Evolutionary conservation across 2,888 invertebrate genomes (phyloP).

Genomic region (Sinodicranocentrus sp.): DNA sequence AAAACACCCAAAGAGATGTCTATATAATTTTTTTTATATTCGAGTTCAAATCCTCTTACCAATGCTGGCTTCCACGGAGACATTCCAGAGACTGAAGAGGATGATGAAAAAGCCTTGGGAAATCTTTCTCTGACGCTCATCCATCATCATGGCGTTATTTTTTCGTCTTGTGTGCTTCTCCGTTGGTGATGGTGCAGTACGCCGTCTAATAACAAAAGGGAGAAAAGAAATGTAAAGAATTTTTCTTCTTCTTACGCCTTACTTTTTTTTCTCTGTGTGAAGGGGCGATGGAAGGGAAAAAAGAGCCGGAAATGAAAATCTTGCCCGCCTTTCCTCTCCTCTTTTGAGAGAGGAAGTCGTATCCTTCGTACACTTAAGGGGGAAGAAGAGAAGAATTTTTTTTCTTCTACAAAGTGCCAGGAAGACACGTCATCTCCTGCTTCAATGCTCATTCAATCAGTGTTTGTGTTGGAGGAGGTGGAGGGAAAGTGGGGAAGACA

Average conservation of each 20-base stretch:
- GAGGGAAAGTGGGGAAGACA: constrained; percentile 7
- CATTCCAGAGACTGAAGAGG: constrained; percentile 66
- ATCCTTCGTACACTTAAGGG: not conserved
- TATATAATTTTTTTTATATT: no score
- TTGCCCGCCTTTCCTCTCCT: constrained; percentile 13
- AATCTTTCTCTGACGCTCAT: constrained; percentile 64
- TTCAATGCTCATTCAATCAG: constrained; percentile 62
- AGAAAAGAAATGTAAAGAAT: constrained; percentile 8
- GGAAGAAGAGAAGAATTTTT: not conserved
- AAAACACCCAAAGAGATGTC: no score
- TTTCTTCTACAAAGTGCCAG: constrained; percentile 25
- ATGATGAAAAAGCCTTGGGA: constrained; percentile 68
- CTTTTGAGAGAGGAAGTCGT: not conserved
- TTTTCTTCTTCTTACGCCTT: no score
- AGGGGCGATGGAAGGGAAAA: constrained; percentile 23
- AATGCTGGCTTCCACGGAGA: constrained; percentile 64
- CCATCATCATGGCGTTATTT: constrained; percentile 55
- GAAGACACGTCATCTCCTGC: constrained; percentile 58
- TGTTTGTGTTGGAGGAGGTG: not conserved
- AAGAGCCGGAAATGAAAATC: constrained; percentile 49
- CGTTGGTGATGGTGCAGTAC: not conserved
- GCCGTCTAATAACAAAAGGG: constrained; percentile 14
- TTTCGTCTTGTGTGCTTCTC: not conserved
- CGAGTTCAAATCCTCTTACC: constrained; percentile 61
- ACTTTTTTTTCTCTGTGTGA: no score